Evolutionary conservation across 2,113 vertebrate species (phyloP), one percentile per base, ranked within the genome.

Genomic region (Sprattus sprattus): DNA sequence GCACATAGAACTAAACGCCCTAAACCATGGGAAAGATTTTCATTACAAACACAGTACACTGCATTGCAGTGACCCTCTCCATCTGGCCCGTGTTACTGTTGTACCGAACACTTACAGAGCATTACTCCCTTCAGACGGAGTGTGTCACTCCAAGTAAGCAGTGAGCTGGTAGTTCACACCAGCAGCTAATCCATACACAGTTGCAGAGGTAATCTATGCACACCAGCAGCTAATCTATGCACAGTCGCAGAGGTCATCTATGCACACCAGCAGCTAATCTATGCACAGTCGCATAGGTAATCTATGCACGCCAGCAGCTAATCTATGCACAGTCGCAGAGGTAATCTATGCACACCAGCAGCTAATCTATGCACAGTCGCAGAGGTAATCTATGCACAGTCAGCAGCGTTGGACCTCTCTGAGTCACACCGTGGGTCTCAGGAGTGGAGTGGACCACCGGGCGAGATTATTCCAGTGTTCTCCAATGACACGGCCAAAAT

Each of bases 391-490:
- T 11, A 22, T 9, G 20, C 81, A 47, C 47, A 82, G 54, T 39
- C 60, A 82, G 45, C 81, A 86, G 81, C 13, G 78, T 45, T 25
- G 6, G 57, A 16, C 67, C 25, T 32, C 67, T 75, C 9, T 50
- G 45, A 32, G 50, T 57, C 45, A 86, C n/a, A 67, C 82, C 64
- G 54, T 85, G 83, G 54, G 85, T 84, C 60, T 83, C 50, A 4
- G 32, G 84, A 45, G 45, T 8, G 25, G 44, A 10, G 0, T 11
- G 86, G 85, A 88, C 88, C 88, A 86, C 85, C 83, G 45, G 85
- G 28, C 39, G 81, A 67, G 82, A 84, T 80, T 82, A 84, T 86
- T 78, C 84, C 45, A 54, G 13, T n/a, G 57, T 49, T 71, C 9
- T 75, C 60, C 32, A 83, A 54, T 22, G 46, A 32, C 8, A 71